Percentiles rank a stretch among this genome's conserved stretches.
phyloP scores from a whole-genome alignment of 2,113 vertebrate species.

The Bubalus kerabau region DNA sequence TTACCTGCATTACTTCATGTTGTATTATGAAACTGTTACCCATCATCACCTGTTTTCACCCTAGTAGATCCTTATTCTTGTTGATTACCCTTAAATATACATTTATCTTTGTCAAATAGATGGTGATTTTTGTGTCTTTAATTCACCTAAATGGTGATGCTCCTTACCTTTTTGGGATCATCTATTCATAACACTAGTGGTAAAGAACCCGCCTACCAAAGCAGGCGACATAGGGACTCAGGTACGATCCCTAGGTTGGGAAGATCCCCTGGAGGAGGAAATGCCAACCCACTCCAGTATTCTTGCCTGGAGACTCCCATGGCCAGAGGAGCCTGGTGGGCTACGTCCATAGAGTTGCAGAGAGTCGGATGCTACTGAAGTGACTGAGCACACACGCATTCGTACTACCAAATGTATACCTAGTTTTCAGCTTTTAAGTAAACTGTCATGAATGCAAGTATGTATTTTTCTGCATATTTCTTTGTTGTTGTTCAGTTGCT shows the following conservation, averaged over 20 bases:
- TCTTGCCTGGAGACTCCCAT: background rate
- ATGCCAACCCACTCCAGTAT: background rate
- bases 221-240: background rate
- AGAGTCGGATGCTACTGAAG: rapidly evolving
- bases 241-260: background rate
- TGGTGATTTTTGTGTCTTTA: background rate
- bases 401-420: background rate
- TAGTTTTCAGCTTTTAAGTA: background rate
- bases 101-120: background rate
- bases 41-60: background rate
- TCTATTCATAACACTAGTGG: background rate
- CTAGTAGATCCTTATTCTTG: background rate
- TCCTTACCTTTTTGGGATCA: background rate
- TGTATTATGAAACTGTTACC: background rate
- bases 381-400: background rate
- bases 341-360: background rate
- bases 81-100: background rate
- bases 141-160: background rate
- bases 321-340: background rate
- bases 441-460: background rate
- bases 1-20: background rate
- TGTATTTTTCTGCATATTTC: background rate
- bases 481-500: background rate
- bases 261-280: background rate
- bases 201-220: background rate